These are phyloP conservation scores for Camponotus pennsylvanicus DNA, from an alignment of 1,140 invertebrate genomes.

Conservation along the genomic window DNA sequence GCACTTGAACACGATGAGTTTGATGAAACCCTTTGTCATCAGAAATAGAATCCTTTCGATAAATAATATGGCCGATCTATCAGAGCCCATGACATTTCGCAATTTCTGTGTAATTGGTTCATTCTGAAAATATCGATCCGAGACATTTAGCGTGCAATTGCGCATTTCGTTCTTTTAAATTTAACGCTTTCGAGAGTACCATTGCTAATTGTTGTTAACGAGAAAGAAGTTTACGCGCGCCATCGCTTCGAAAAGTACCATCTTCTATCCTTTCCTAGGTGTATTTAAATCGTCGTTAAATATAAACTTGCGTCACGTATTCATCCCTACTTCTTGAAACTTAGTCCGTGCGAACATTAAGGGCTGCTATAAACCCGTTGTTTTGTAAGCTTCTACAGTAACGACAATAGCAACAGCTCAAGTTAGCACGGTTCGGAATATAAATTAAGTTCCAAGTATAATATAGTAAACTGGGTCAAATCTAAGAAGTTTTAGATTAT, in stretches of 20 bases:
- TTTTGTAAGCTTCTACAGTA: slow-evolving; percentile 48
- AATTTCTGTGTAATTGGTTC: slow-evolving; percentile 41
- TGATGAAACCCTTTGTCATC: slow-evolving; percentile 45
- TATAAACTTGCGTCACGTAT: slow-evolving; percentile 49
- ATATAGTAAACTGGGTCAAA: slow-evolving; percentile 48
- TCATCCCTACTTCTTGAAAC: slow-evolving; percentile 46
- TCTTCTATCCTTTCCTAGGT: not conserved
- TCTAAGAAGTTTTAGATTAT: slow-evolving; percentile 48
- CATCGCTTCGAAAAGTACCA: not conserved
- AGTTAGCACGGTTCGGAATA: slow-evolving; percentile 50
- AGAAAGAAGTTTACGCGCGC: slow-evolving; percentile 10
- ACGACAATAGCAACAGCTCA: slow-evolving; percentile 62
- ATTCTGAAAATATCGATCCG: slow-evolving; percentile 32
- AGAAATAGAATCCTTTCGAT: slow-evolving; percentile 28
- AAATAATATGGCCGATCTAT: slow-evolving; percentile 44
- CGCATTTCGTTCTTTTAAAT: not conserved
- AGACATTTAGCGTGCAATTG: slow-evolving; percentile 3
- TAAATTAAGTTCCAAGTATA: slow-evolving; percentile 50
- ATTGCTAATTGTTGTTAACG: slow-evolving; percentile 21
- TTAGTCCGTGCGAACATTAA: slow-evolving; percentile 40
- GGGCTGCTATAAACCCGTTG: slow-evolving; percentile 44
- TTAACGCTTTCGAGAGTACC: not conserved
- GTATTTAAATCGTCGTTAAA: slow-evolving; percentile 58
- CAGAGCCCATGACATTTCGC: slow-evolving; percentile 6
- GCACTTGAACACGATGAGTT: slow-evolving; percentile 43